Evolutionary conservation across 2,888 invertebrate genomes (phyloP).

Genomic region (Heterodera filipjevi): DNA sequence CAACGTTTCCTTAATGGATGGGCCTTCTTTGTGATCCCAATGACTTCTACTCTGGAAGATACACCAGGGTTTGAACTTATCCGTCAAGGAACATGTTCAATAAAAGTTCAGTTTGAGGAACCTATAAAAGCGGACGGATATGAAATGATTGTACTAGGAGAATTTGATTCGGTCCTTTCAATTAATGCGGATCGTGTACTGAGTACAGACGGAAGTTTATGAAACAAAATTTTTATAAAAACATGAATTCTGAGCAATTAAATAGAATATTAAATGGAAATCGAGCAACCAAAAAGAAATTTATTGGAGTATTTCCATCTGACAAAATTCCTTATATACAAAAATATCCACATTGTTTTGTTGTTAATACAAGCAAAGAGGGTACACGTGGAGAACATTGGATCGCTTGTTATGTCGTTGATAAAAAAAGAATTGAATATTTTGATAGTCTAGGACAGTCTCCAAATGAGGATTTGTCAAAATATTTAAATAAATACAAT

Average conservation of each 20-base stretch:
- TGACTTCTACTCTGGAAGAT: conserved; percentile 15
- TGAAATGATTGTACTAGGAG: not conserved
- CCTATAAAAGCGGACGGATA: not conserved
- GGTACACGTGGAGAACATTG: conserved; percentile 21
- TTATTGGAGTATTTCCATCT: conserved; percentile 22
- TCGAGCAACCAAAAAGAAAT: conserved; percentile 2
- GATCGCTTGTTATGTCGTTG: conserved; percentile 1
- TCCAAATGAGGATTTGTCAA: not conserved
- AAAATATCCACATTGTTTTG: conserved; percentile 1
- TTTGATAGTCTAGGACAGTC: conserved; percentile 1
- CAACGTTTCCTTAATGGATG: not conserved
- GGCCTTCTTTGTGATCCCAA: conserved; percentile 9
- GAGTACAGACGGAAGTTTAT: conserved; percentile 11
- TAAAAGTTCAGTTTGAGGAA: not conserved
- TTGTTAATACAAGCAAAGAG: conserved; percentile 13
- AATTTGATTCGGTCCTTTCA: conserved; percentile 12
- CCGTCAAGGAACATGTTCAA: not conserved
- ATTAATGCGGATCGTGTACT: conserved; percentile 22
- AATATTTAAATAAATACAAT: not conserved
- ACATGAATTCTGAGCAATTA: conserved; percentile 15
- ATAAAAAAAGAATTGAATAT: not conserved
- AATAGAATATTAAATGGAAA: not conserved
- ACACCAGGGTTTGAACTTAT: not conserved
- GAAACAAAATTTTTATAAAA: not conserved
- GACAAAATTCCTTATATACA: conserved; percentile 7